Base-by-base conservation (phyloP, 2,888 invertebrate genomes). In the Thelaira solivaga region DNA sequence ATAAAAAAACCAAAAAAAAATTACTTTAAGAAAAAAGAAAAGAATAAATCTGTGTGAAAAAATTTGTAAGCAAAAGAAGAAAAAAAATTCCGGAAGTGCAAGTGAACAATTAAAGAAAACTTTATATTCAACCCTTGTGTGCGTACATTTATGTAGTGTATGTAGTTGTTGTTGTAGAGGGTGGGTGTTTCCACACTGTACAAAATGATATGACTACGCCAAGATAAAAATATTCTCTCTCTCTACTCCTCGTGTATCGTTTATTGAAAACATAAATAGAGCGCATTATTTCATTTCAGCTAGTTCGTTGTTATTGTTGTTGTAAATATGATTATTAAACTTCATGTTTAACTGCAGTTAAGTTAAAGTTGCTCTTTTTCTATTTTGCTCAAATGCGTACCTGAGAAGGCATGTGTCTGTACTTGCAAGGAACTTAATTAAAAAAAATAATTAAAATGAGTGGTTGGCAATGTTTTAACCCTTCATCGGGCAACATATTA, bases 31-130 rank as follows among this genome's bases (percentile, higher is more conserved):
- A 24, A 26, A 41, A 41, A 18, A 18, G 8, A 8, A 4, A 13
- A 36, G 1, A n/a, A n/a, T n/a, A n/a, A n/a, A n/a, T 41, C 3
- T 59, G 45, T 34, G 13, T 34, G 36, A 51, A 61, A 39, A 34
- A 59, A 8, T 49, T 22, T 26, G 18, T 41, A 45, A 34, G 22
- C 22, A 8, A 62, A 43, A 11, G 41, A 67, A 16, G 29, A 34
- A 11, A 10, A 43, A 62, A 77, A 74, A 78, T 74, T 59, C 78
- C 74, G 78, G 78, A 69, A 78, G 78, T 78, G 53, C 74, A 69
- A 69, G 64, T 65, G 65, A 65, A 78, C 73, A 74, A 59, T 49
- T 34, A 36, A 68, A 31, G 8, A 69, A 77, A 74, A 59, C 74
- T 73, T 53, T 22, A 39, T 59, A 53, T 49, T 55, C 73, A 78